These are phyloP conservation scores for Beaufortia kweichowensis DNA, from an alignment of 2,113 vertebrate species.

Conservation along the genomic window DNA sequence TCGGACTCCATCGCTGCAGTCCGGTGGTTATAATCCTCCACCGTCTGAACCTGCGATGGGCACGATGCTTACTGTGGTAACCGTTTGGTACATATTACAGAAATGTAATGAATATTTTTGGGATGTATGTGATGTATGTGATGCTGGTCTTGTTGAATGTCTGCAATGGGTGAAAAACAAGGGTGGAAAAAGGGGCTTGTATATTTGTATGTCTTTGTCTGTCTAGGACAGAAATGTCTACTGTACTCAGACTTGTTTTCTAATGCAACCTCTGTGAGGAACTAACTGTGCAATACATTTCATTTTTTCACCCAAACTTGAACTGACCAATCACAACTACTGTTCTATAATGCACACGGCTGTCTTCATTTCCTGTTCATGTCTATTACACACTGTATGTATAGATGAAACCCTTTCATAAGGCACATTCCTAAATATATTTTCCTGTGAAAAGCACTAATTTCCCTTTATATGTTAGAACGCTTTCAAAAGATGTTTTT, in stretches of 20 bases:
- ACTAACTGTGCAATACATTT: constrained; percentile 87
- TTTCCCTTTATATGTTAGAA: neutral
- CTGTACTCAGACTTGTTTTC: constrained; percentile 61
- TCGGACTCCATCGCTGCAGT: constrained; percentile 31
- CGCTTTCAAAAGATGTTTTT: neutral
- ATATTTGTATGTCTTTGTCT: constrained; percentile 30
- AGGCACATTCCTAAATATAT: constrained; percentile 31
- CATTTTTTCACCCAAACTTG: constrained; percentile 77
- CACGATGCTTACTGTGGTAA: neutral
- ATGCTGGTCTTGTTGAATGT: constrained; percentile 46
- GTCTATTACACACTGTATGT: constrained; percentile 27
- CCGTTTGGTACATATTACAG: constrained; percentile 24
- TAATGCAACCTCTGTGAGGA: constrained; percentile 88
- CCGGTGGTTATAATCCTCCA: neutral
- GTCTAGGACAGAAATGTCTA: constrained; percentile 35
- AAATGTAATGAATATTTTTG: constrained; percentile 33
- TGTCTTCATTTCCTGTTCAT: constrained; percentile 36
- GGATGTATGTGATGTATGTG: constrained; percentile 47
- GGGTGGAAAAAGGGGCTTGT: constrained; percentile 73
- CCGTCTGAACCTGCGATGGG: neutral
- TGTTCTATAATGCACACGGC: constrained; percentile 52
- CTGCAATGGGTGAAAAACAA: constrained; percentile 11
- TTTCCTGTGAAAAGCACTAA: constrained; percentile 30
- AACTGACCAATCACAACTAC: constrained; percentile 74
- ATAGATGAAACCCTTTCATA: constrained; percentile 34